Percentiles rank a stretch among this genome's conserved stretches.
These are phyloP conservation scores for Xyrauchen texanus DNA, from an alignment of 2,113 vertebrate genomes.

Conservation along the genomic window DNA sequence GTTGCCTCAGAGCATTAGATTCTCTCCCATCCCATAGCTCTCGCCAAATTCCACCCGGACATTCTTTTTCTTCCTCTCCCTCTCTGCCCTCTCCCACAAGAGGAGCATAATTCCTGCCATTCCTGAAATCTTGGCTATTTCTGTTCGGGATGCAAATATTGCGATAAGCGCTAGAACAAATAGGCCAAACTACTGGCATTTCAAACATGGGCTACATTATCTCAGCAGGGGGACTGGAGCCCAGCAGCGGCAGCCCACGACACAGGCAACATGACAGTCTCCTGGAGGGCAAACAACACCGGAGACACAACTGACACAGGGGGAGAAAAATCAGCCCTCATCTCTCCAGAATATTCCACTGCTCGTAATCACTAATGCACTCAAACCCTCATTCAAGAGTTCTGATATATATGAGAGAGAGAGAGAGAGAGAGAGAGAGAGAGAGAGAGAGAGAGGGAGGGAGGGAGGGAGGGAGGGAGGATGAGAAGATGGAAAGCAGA, in stretches of 20 bases:
- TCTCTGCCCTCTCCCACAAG: conserved; percentile 40
- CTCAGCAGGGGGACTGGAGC: conserved; percentile 76
- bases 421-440: neutral
- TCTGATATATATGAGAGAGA: neutral
- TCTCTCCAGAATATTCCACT: conserved; percentile 64
- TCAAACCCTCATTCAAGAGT: conserved; percentile 28
- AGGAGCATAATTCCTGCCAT: conserved; percentile 44
- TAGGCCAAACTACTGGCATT: conserved; percentile 62
- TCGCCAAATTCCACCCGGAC: neutral
- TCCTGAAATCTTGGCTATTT: conserved; percentile 52
- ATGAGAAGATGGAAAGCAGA: too few species aligned
- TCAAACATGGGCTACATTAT: conserved; percentile 56
- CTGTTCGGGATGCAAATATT: conserved; percentile 67
- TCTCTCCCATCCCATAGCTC: conserved; percentile 45
- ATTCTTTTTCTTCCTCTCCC: too few species aligned
- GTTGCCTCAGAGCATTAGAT: conserved; percentile 70
- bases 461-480: too few species aligned
- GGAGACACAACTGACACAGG: conserved; percentile 13
- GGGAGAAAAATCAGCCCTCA: conserved; percentile 55
- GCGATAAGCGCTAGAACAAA: conserved; percentile 78
- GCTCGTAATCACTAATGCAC: conserved; percentile 28
- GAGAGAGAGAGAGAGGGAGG: neutral
- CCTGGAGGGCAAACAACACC: conserved; percentile 52
- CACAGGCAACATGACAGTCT: conserved; percentile 75
- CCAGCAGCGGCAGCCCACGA: conserved; percentile 70